Evolutionary conservation across 2,113 vertebrate genomes (phyloP), one percentile per base, ranked within the genome.

Genomic region (Eulemur macaco): DNA sequence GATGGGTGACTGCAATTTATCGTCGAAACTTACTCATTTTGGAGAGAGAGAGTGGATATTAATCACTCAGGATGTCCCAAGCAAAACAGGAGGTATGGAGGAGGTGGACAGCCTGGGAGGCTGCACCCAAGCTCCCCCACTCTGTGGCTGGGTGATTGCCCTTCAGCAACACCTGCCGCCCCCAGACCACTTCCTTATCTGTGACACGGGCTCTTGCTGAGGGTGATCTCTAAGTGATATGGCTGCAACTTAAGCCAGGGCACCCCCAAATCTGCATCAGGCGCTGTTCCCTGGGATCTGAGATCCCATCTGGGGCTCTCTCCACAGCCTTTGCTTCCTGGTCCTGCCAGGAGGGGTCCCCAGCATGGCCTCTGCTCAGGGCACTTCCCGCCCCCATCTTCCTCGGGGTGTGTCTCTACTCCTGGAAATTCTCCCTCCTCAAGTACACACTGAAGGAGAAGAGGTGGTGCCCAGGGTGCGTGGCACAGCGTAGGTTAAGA

Each of bases 61-160:
- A 2, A 45, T 18, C 66, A 73, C 68, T 47, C 6, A 20, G 15
- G 4, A 12, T n/a, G 12, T 8, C 12, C 71, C 50, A 31, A 64
- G 54, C 39, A 83, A 83, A 76, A 34, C 3, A 11, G 58, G 1
- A 89, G 25, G 17, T 37, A 3, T 81, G 11, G 37, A 34, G 39
- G 47, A 45, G 47, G 29, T 20, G 0, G 14, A 34, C 0, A 45
- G 21, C 47, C 8, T 15, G 10, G 37, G 45, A 23, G 29, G 4
- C 11, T 42, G 27, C n/a, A n/a, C 17, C 45, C 50, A 42, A 45
- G 42, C 29, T 71, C 7, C 31, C 8, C 56, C 42, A 58, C 83
- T 9, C 3, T 15, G 52, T 47, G 25, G 23, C 29, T 20, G 0
- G 2, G n/a, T 54, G 64, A n/a, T 39, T 69, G 5, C 17, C 29